A percentile compares a stretch with the other conserved stretches of the same genome.
Conservation (phyloP, 1,140 invertebrate species). For the Pogonognathellus flavescens region DNA sequence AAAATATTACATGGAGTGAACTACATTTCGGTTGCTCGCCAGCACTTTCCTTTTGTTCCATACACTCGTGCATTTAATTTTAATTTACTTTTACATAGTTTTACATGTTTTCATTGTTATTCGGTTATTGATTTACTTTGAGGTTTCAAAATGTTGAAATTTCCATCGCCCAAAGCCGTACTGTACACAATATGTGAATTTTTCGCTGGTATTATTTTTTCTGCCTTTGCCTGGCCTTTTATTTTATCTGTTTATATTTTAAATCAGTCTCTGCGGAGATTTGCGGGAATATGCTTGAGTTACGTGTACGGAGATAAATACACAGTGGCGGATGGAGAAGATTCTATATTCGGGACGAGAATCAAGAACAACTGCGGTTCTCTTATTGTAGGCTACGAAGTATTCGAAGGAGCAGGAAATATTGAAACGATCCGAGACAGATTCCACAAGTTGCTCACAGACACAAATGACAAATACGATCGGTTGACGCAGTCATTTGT, state of each 20-base stretch:
- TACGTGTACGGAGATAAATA: slow-evolving; percentile 45
- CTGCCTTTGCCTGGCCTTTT: background rate
- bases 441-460: slow-evolving; percentile 24
- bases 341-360: slow-evolving; percentile 53
- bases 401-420: slow-evolving; percentile 56
- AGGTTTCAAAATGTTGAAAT: slow-evolving; percentile 5
- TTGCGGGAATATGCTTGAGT: background rate
- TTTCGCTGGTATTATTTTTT: background rate
- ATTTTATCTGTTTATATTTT: background rate
- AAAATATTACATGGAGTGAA: background rate
- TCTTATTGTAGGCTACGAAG: slow-evolving; percentile 56
- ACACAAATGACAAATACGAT: slow-evolving; percentile 38
- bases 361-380: slow-evolving; percentile 54
- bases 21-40: background rate
- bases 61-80: background rate
- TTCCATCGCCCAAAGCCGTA: background rate
- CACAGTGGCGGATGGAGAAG: slow-evolving; percentile 41
- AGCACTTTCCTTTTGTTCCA: background rate
- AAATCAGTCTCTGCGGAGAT: background rate
- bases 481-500: slow-evolving; percentile 35
- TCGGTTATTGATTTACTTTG: background rate
- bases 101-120: background rate
- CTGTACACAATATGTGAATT: slow-evolving; percentile 13
- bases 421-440: slow-evolving; percentile 27
- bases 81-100: background rate